phyloP scores from a whole-genome alignment of 1,140 invertebrate species.

The Glossosoma conforme region DNA sequence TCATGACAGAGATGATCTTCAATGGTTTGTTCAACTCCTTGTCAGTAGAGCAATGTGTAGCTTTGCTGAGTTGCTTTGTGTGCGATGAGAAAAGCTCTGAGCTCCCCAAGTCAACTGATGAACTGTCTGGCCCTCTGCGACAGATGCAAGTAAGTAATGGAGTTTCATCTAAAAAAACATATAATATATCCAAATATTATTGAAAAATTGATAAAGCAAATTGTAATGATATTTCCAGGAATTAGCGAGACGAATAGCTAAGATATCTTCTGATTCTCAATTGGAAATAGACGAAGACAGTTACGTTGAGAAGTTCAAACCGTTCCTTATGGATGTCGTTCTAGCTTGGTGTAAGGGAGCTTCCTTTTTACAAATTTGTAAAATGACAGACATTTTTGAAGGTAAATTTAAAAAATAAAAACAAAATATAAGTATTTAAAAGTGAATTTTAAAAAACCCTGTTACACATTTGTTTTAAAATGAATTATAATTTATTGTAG shows the following conservation, averaged over 20 bases:
- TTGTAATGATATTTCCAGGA: constrained; percentile 71
- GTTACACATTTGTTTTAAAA: constrained; percentile 5
- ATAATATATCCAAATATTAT: no score
- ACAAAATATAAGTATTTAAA: no score
- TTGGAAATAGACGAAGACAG: constrained; percentile 84
- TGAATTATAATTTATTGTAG: neutral
- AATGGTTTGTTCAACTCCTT: constrained; percentile 92
- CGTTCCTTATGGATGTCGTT: constrained; percentile 97
- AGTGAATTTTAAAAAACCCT: constrained; percentile 12
- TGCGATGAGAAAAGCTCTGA: constrained; percentile 92
- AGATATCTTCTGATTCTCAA: constrained; percentile 87
- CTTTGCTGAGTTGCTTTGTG: constrained; percentile 94
- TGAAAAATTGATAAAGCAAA: no score
- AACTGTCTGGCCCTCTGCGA: constrained; percentile 79
- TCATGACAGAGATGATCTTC: constrained; percentile 98
- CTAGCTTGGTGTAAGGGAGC: constrained; percentile 93
- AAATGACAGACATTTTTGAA: constrained; percentile 98
- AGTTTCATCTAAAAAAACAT: constrained; percentile 4
- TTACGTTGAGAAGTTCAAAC: constrained; percentile 92
- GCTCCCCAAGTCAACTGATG: constrained; percentile 77
- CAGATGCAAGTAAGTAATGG: constrained; percentile 67
- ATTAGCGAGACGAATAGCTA: constrained; percentile 83
- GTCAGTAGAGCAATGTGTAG: constrained; percentile 73
- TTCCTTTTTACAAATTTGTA: constrained; percentile 87
- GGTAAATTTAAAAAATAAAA: no score